Base-by-base conservation (phyloP, 2,797 vertebrate genomes). In the Philypnodon macrostomus region DNA sequence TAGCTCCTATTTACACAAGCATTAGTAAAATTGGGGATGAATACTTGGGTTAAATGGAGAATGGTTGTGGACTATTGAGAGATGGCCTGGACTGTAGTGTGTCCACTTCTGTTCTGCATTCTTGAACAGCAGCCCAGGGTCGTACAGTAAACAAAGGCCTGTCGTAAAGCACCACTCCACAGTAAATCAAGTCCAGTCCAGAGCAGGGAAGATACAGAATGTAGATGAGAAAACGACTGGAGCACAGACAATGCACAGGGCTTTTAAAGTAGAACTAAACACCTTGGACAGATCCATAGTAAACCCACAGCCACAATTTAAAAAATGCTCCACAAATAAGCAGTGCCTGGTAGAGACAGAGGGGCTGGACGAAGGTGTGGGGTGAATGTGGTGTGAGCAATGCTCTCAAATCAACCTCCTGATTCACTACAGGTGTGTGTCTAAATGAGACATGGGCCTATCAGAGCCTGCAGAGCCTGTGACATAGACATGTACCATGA, bases 91-190 rank as follows among this genome's bases (percentile, higher is more conserved):
- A 16, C 54, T 24, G 40, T 26, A 42, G 48, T 52, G 50, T 26
- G 19, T 70, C 63, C 57, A 39, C 57, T 72, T 58, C 70, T 73
- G 61, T 51, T 58, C 60, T 64, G 69, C 83, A 87, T 91, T 90
- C 84, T 81, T 88, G 81, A 83, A 79, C 71, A 12, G 37, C 32
- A 52, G 74, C 80, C 74, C 74, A 36, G 75, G 81, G 68, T 74
- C 48, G 47, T 77, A 77, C 77, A 76, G 82, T 89, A 89, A 90
- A 89, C 86, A 88, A 85, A 79, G 59, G 67, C 53, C 15, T 36
- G 69, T 77, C 46, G 72, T 81, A 77, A 87, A 86, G 75, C 30
- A 31, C 67, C 70, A 69, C 78, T 15, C 62, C 41, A 66, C 62
- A 60, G 77, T 87, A 87, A 87, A 86, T 87, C 77, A 74, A 61